phyloP scores from a whole-genome alignment of 2,797 vertebrate genomes.

The Macropus fuliginosus region DNA sequence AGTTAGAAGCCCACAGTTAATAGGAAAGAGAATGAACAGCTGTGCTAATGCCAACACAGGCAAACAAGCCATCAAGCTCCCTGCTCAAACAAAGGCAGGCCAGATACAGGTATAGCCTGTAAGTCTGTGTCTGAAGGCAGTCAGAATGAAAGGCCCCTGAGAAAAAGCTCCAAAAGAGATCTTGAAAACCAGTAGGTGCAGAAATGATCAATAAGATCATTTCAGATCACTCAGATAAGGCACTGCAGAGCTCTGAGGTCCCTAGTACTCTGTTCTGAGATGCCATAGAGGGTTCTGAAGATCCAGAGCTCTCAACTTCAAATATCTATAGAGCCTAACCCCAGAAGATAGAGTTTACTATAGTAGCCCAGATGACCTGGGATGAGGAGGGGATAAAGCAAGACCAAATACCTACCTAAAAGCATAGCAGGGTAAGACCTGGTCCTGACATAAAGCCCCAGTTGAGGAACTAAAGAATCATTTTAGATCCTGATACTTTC shows the following conservation, averaged over 20 bases:
- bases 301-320: background rate
- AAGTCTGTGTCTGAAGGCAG: background rate
- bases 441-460: too few species aligned
- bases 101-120: background rate
- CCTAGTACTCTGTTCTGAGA: background rate
- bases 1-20: background rate
- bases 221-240: background rate
- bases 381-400: too few species aligned
- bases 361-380: too few species aligned
- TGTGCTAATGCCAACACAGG: background rate
- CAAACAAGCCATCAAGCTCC: background rate
- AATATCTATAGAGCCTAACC: background rate
- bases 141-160: background rate
- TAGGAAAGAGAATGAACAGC: background rate
- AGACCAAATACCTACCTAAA: too few species aligned
- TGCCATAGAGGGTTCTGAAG: background rate
- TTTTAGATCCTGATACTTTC: too few species aligned
- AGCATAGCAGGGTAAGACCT: too few species aligned
- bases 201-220: too few species aligned
- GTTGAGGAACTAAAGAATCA: too few species aligned
- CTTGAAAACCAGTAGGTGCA: too few species aligned
- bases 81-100: background rate
- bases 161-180: background rate
- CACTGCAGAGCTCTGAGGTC: background rate
- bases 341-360: background rate